Evolutionary conservation across 2,888 invertebrate species (phyloP).

Genomic region (Anaspis maculata): DNA sequence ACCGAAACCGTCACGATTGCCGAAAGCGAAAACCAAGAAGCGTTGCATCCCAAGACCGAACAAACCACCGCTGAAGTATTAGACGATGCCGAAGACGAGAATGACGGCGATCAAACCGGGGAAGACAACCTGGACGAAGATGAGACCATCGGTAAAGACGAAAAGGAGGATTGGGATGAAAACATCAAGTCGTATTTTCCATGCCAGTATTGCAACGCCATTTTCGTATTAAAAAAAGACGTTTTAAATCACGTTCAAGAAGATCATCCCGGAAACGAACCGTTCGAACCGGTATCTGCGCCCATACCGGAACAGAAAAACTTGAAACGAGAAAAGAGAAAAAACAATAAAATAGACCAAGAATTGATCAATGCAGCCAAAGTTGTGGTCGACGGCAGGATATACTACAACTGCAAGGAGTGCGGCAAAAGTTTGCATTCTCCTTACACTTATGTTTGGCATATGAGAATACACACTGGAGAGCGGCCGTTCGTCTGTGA

Average conservation of each 20-base stretch:
- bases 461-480: constrained; percentile 56
- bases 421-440: constrained; percentile 55
- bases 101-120: too few species aligned
- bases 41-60: too few species aligned
- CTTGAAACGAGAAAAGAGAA: constrained; percentile 16
- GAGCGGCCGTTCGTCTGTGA: constrained; percentile 60
- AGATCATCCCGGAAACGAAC: constrained; percentile 23
- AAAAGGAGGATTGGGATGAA: too few species aligned
- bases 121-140: too few species aligned
- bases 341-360: constrained; percentile 36
- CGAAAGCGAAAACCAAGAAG: too few species aligned
- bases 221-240: constrained; percentile 27
- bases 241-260: constrained; percentile 27
- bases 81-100: constrained; percentile 6
- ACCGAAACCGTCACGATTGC: too few species aligned
- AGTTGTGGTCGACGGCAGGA: constrained; percentile 44
- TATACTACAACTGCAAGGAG: constrained; percentile 48
- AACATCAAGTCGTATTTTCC: constrained; percentile 17
- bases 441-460: constrained; percentile 54
- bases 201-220: constrained; percentile 30
- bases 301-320: constrained; percentile 4
- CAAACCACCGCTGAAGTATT: too few species aligned
- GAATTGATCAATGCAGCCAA: constrained; percentile 40
- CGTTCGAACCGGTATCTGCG: too few species aligned
- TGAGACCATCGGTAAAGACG: too few species aligned